phyloP scores from a whole-genome alignment of 2,888 invertebrate genomes.

The Yponomeuta plumbellus region DNA sequence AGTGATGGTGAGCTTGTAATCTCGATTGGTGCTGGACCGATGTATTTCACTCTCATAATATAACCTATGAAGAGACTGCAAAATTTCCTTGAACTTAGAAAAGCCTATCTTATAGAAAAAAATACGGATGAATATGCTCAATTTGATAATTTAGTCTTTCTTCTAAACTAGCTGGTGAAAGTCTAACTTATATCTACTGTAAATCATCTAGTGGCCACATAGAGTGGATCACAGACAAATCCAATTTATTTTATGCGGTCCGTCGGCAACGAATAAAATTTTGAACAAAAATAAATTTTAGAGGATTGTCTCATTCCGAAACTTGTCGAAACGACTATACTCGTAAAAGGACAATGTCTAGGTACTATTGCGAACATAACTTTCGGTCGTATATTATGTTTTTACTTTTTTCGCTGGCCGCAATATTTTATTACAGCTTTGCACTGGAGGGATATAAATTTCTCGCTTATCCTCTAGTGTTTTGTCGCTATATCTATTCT shows the following conservation, averaged over 20 bases:
- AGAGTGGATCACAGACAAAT: not conserved
- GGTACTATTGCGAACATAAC: not conserved
- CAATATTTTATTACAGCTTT: conserved; percentile 8
- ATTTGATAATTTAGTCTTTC: too few relatives aligned
- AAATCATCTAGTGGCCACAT: not conserved
- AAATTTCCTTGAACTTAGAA: too few relatives aligned
- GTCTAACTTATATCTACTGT: not conserved
- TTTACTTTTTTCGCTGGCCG: conserved; percentile 1
- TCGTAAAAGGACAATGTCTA: conserved; percentile 3
- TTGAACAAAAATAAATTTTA: not conserved
- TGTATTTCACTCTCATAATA: not conserved
- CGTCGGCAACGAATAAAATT: not conserved
- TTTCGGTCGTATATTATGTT: conserved; percentile 12
- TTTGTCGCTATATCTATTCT: conserved; percentile 1
- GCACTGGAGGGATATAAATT: conserved; percentile 4
- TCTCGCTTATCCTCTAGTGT: not conserved
- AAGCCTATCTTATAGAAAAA: too few relatives aligned
- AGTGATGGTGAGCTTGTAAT: too few relatives aligned
- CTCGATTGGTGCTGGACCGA: not conserved
- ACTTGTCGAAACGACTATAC: not conserved
- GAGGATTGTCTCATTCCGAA: not conserved
- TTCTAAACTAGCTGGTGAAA: too few relatives aligned
- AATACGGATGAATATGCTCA: too few relatives aligned
- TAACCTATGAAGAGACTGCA: not conserved
- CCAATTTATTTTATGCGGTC: not conserved